Conservation (phyloP, 2,888 invertebrate genomes). For the Aelia acuminata region DNA sequence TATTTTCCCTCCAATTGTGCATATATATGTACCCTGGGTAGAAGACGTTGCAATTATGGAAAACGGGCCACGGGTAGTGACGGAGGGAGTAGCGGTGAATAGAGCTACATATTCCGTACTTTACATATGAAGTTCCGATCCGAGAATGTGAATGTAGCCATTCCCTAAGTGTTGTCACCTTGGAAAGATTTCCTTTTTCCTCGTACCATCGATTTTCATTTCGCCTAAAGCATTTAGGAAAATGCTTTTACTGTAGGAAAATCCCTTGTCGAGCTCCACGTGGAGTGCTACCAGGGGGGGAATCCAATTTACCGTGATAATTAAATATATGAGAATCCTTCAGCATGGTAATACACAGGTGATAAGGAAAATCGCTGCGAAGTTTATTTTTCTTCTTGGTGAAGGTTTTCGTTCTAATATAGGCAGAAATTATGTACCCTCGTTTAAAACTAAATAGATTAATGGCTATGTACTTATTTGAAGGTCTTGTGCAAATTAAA, state of each 20-base stretch:
- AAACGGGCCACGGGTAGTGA: background rate
- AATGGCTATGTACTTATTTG: too few relatives aligned
- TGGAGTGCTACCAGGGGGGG: background rate
- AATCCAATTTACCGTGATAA: background rate
- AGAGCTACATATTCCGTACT: conserved; percentile 19
- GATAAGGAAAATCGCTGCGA: background rate
- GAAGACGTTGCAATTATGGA: conserved; percentile 23
- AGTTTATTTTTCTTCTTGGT: background rate
- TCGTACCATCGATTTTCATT: conserved; percentile 24
- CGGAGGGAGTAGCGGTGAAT: background rate
- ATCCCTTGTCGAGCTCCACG: background rate
- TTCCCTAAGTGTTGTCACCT: conserved; percentile 38
- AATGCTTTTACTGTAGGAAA: background rate
- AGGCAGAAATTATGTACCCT: too few relatives aligned
- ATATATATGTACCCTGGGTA: too few relatives aligned
- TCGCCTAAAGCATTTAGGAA: conserved; percentile 24
- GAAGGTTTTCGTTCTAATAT: background rate
- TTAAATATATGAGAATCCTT: background rate
- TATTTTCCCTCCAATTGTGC: conserved; percentile 33
- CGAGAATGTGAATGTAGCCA: conserved; percentile 31
- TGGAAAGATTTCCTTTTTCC: conserved; percentile 7
- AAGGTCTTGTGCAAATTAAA: too few relatives aligned
- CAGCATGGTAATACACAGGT: background rate
- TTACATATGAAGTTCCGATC: conserved; percentile 48
- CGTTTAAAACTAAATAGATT: too few relatives aligned